Conservation (phyloP, 2,888 invertebrate genomes). For the Cryptus armator region DNA sequence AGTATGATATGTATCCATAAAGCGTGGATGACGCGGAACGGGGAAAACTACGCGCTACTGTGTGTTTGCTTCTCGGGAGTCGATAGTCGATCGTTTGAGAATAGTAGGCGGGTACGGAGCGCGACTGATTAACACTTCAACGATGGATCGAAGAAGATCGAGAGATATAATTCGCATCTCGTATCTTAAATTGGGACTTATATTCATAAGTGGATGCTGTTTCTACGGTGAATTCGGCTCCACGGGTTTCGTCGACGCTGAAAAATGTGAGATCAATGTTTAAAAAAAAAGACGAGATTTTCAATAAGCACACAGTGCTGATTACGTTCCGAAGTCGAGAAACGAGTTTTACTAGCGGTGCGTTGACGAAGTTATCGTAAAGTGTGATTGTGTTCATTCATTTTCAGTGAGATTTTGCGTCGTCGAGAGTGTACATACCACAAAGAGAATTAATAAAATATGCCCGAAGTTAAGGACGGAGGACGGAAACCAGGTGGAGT, state of each 20-base stretch:
- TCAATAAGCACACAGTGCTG: not conserved
- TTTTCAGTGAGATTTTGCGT: constrained; percentile 90
- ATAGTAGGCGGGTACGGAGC: constrained; percentile 8
- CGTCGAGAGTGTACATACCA: constrained; percentile 89
- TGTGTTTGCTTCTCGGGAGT: not conserved
- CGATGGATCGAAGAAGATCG: constrained; percentile 42
- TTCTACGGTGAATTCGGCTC: constrained; percentile 24
- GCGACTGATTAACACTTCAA: not conserved
- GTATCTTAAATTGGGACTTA: not conserved
- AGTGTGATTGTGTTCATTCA: not conserved
- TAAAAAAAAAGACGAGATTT: not conserved
- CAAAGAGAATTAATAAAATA: constrained; percentile 87
- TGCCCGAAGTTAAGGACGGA: constrained; percentile 87
- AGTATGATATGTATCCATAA: constrained; percentile 12
- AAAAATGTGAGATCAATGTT: constrained; percentile 61
- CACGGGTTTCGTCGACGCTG: constrained; percentile 42
- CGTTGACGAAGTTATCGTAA: not conserved
- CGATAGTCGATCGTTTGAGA: constrained; percentile 8
- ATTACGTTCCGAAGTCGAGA: not conserved
- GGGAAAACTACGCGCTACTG: constrained; percentile 30
- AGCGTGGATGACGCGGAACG: constrained; percentile 31
- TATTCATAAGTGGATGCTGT: constrained; percentile 33
- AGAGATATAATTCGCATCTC: not conserved
- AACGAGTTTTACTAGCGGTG: not conserved
- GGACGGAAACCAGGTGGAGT: constrained; percentile 88